Conservation (phyloP, 2,113 vertebrate genomes). For the Raja brachyura region DNA sequence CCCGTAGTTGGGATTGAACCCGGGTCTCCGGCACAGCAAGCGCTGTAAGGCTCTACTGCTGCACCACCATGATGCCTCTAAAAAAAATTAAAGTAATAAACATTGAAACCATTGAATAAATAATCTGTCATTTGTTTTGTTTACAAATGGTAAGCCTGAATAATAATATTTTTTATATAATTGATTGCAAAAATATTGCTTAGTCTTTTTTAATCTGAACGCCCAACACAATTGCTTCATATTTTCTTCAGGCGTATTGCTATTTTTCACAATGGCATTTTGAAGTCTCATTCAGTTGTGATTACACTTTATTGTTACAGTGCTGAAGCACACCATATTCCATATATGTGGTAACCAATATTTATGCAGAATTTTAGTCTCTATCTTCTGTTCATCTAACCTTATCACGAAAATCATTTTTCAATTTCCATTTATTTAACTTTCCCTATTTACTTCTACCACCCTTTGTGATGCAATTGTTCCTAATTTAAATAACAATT, state of each 20-base stretch:
- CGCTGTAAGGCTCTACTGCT: too few relatives aligned
- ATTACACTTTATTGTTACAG: background rate
- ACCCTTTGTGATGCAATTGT: background rate
- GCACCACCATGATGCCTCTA: too few relatives aligned
- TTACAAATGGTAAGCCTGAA: background rate
- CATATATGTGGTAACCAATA: too few relatives aligned
- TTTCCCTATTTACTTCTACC: background rate
- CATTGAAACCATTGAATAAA: background rate
- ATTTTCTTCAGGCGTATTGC: background rate
- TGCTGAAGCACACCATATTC: background rate
- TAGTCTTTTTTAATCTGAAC: background rate
- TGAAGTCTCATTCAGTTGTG: background rate
- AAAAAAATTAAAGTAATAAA: background rate
- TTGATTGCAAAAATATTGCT: background rate
- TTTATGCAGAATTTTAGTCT: background rate
- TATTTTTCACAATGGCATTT: background rate
- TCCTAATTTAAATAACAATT: background rate
- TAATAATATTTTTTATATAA: background rate
- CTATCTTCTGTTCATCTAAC: background rate
- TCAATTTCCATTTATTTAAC: background rate
- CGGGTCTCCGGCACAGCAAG: too few relatives aligned
- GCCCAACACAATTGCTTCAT: background rate
- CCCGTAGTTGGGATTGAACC: too few relatives aligned
- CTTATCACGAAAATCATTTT: background rate
- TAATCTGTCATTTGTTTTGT: background rate